phyloP scores from a whole-genome alignment of 2,797 vertebrate genomes.

The Danio jaintianensis region DNA sequence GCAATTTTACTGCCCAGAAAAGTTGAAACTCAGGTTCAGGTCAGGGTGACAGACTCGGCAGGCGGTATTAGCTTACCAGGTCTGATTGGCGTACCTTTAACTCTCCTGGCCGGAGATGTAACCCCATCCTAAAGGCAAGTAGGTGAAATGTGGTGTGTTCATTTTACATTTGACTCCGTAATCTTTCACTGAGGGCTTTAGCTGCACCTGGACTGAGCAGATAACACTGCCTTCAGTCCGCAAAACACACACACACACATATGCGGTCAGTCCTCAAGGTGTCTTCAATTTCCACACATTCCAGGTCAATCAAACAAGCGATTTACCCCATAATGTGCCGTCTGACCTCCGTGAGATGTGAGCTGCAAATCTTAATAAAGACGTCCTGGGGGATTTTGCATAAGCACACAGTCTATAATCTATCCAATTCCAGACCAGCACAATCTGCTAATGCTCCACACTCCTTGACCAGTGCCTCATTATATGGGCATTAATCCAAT shows the following conservation, averaged over 20 bases:
- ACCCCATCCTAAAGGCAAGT: slow-evolving; percentile 50
- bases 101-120: slow-evolving; percentile 53
- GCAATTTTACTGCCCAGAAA: slow-evolving; percentile 41
- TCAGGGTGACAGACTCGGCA: slow-evolving; percentile 56
- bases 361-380: slow-evolving; percentile 59
- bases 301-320: slow-evolving; percentile 59
- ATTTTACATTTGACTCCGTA: slow-evolving; percentile 56
- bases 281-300: slow-evolving; percentile 63
- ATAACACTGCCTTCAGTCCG: slow-evolving; percentile 49
- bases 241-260: slow-evolving; percentile 18
- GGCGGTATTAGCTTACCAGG: slow-evolving; percentile 54
- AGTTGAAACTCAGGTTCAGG: slow-evolving; percentile 55
- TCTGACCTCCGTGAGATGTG: slow-evolving; percentile 48
- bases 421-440: slow-evolving; percentile 35
- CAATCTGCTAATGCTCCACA: slow-evolving; percentile 48
- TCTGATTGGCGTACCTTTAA: slow-evolving; percentile 13
- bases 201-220: slow-evolving; percentile 57
- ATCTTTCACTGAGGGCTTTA: slow-evolving; percentile 40
- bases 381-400: slow-evolving; percentile 50
- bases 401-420: slow-evolving; percentile 50
- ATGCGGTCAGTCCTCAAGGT: slow-evolving; percentile 53
- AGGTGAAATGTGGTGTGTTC: slow-evolving; percentile 43
- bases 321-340: slow-evolving; percentile 55
- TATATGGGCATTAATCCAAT: slow-evolving; percentile 46
- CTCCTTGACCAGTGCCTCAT: slow-evolving; percentile 41